Evolutionary conservation across 2,113 vertebrate genomes (phyloP).

Genomic region (Mirounga angustirostris): DNA sequence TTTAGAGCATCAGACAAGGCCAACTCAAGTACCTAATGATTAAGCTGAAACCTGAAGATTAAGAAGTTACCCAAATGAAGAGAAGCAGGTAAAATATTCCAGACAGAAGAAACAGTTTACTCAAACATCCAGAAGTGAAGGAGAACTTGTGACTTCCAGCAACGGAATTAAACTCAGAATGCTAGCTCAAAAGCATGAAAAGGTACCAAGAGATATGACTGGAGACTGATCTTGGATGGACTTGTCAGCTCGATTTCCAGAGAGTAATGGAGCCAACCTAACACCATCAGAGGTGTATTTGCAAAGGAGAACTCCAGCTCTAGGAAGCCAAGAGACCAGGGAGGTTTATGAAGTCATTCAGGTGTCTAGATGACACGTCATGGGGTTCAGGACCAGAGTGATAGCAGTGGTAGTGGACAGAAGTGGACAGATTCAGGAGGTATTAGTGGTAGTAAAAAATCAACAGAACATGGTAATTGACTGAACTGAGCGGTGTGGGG

Average conservation of each 20-base stretch:
- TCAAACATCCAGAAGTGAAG: not conserved
- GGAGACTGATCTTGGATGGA: not conserved
- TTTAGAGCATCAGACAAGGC: not conserved
- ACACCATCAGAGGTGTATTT: not conserved
- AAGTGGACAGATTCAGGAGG: not conserved
- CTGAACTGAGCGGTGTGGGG: not conserved
- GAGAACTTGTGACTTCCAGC: not conserved
- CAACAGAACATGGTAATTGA: not conserved
- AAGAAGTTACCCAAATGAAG: not conserved
- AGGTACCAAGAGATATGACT: not conserved
- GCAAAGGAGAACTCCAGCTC: not conserved
- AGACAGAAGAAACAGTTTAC: not conserved
- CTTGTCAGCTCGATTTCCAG: not conserved
- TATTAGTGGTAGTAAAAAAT: not conserved
- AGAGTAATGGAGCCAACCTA: not conserved
- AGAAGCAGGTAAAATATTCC: not conserved
- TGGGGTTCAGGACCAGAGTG: not conserved
- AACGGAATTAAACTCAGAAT: not conserved
- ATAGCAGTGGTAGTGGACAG: not conserved
- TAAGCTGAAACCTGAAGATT: not conserved
- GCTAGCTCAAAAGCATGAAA: not conserved
- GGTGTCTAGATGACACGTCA: not conserved
- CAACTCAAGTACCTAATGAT: not conserved
- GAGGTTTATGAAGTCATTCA: not conserved
- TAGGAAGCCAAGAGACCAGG: not conserved